These are phyloP conservation scores for Xenopus petersii DNA, from an alignment of 2,797 vertebrate species.

Conservation along the genomic window DNA sequence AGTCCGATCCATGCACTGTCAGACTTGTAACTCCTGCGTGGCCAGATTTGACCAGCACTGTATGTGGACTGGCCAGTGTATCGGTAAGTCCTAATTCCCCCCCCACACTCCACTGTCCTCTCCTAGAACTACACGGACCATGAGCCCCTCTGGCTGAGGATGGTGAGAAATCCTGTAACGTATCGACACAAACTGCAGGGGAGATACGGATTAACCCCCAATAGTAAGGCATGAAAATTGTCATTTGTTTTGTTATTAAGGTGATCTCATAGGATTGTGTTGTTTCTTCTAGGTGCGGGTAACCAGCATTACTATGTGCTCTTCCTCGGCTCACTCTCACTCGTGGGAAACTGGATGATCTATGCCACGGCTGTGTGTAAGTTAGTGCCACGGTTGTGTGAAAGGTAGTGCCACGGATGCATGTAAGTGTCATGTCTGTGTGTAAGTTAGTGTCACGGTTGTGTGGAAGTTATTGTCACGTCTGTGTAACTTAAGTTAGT, in stretches of 20 bases:
- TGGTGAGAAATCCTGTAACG: no score
- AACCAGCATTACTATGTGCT: constrained; percentile 87
- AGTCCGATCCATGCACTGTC: constrained; percentile 82
- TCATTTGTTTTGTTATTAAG: no score
- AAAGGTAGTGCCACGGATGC: background rate
- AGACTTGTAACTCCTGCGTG: constrained; percentile 79
- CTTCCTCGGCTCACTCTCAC: constrained; percentile 74
- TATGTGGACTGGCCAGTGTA: constrained; percentile 66
- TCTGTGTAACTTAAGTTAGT: background rate
- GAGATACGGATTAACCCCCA: no score
- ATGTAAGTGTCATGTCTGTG: background rate
- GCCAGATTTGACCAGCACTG: constrained; percentile 91
- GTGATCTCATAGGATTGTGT: no score
- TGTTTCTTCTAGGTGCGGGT: constrained; percentile 72
- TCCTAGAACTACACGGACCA: no score
- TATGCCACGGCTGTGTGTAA: constrained; percentile 80
- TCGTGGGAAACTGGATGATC: constrained; percentile 76
- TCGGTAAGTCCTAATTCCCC: no score
- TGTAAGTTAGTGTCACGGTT: background rate
- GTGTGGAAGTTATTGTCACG: background rate
- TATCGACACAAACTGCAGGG: no score
- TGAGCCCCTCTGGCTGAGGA: no score
- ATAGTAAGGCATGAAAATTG: no score
- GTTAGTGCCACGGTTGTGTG: constrained; percentile 58
- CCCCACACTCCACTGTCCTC: no score